These are phyloP conservation scores for Tenthredo scrophulariae DNA, from an alignment of 2,888 invertebrate species.

Conservation along the genomic window DNA sequence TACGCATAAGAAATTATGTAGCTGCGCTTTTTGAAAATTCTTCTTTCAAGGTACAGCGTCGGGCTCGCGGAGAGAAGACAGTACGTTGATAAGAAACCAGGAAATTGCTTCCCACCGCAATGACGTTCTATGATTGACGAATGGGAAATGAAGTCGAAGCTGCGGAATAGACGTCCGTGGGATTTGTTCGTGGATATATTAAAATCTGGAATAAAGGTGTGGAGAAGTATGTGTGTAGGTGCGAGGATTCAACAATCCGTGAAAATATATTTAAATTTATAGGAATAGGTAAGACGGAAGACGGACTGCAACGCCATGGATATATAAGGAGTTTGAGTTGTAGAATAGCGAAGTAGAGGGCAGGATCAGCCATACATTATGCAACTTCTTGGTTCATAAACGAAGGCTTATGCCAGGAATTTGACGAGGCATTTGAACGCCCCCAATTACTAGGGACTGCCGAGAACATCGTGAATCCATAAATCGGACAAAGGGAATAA, in stretches of 20 bases:
- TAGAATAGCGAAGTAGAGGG: background rate
- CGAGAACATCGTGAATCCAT: background rate
- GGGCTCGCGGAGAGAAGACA: too few species aligned
- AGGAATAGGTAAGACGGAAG: background rate
- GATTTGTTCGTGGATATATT: background rate
- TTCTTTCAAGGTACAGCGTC: background rate
- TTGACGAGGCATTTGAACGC: conserved; percentile 61
- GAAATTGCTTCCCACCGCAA: background rate
- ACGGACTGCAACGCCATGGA: background rate
- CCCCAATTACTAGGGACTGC: conserved; percentile 30
- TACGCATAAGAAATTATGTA: too few species aligned
- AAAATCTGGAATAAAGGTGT: background rate
- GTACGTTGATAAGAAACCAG: background rate
- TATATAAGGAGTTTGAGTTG: background rate
- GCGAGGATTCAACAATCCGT: conserved; percentile 42
- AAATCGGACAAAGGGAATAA: conserved; percentile 13
- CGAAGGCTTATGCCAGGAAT: conserved; percentile 69
- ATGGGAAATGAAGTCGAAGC: background rate
- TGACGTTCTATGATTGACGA: background rate
- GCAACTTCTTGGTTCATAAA: conserved; percentile 75
- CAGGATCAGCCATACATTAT: conserved; percentile 70
- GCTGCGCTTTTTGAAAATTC: background rate
- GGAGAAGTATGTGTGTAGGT: background rate
- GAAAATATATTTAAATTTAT: conserved; percentile 42
- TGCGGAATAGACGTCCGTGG: background rate